Evolutionary conservation across 1,140 invertebrate genomes (phyloP), one percentile per base, ranked within the genome.

Genomic region (Drosophila trapezifrons): DNA sequence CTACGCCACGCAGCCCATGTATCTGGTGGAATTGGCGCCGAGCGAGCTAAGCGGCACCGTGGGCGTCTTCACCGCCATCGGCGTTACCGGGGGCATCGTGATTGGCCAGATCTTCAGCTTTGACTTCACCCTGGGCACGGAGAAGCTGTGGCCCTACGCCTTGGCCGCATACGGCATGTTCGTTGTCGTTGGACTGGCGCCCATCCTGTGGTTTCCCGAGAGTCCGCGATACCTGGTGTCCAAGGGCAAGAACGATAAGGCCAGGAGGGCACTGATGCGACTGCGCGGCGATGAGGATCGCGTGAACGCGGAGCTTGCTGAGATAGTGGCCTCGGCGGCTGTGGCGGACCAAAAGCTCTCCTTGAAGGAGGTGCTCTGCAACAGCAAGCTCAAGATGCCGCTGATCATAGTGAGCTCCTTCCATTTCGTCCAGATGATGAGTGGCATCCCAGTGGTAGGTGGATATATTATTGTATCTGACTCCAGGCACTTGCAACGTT

Each of bases 11-110:
- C 94, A 96, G 63, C 96, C 97, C 5, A 95, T 97, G 94, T 98
- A 97, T 90, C 92, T 98, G 78, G 95, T 95, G 3, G 97, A 98
- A 93, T 92, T 98, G 74, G 94, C 96, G 1, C 96, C 97, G 2
- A 60, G 94, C 2, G 93, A 93, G 47, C 93, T 97, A n/a, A 93
- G 96, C 47, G 97, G 97, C 12, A 94, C 96, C 1, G 94, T 97
- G 82, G 97, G 97, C 17, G 96, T 96, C 0, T 92, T 97, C 3
- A 97, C 96, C 86, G 96, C 96, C 69, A 93, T 98, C 62, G 96
- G 96, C 27, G 93, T 98, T 45, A 97, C 96, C 13, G 93, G 95
- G 22, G 97, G 97, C 8, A 95, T 98, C 9, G 91, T 97, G 17
- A 71, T 96, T 7, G 95, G 95, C 2, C 96, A 98, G 92, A 92